Evolutionary conservation across 2,113 vertebrate species (phyloP), one percentile per base, ranked within the genome.

Genomic region (Numida meleagris): DNA sequence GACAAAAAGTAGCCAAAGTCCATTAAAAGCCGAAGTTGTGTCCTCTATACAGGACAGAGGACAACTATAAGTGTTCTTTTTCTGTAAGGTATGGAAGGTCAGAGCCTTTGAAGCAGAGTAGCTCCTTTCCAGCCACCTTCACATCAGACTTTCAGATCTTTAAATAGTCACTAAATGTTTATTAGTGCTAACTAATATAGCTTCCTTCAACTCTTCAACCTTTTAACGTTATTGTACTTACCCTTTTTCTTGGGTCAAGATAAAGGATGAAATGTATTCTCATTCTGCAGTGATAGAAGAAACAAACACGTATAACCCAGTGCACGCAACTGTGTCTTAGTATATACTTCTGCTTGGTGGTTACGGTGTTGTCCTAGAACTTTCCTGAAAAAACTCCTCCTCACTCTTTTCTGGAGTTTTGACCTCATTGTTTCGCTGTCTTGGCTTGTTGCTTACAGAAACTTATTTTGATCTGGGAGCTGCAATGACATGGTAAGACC

Each of bases 231-330:
- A 19, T 8, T 79, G 31, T 58, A 63, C 33, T 1, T 3, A 1
- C 3, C n/a, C 18, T 12, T 13, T 57, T 66, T 57, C 82, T 48
- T 14, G 43, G 31, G 17, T 53, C 14, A 48, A 66, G 40, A 67
- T 51, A 10, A 10, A 66, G 40, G 51, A 58, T 43, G 57, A 77
- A 77, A 71, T 33, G 14, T 20, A 71, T 9, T 9, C 6, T 58
- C 1, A 14, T 57, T 82, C 33, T 38, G 85, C 46, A 67, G 25
- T 33, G 45, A 71, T 46, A 51, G n/a, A 62, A 14, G 55, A 38
- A 71, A 42, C 29, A 74, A 91, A 23, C 2, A 20, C n/a, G n/a
- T 1, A 1, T 45, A 65, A 57, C 6, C 5, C 1, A 4, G 11
- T n/a, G n/a, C n/a, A n/a, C n/a, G n/a, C n/a, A n/a, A n/a, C 76